Base-by-base conservation (phyloP, 2,888 invertebrate species). In the Agrilus cyanescens region DNA sequence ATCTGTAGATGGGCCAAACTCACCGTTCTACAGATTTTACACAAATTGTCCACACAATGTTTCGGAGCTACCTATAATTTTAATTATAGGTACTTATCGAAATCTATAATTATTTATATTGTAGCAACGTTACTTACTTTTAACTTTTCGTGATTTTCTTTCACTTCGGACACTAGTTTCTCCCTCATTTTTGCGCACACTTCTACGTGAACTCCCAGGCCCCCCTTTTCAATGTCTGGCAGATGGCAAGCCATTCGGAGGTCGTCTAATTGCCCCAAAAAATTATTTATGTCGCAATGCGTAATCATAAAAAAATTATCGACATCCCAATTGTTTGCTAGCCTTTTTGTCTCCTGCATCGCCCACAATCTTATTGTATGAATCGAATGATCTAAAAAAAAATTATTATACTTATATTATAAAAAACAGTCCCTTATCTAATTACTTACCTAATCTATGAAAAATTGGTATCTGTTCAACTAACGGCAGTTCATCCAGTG, bases 391-490 rank as follows among this genome's bases (percentile, higher is more conserved):
- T 85, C 85, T 82, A 58, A 45, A 54, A 56, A 38, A 15, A 37
- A 37, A 29, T 29, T 30, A 36, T 12, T 34, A 12, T 7, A 14
- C 33, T 5, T 13, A 42, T 13, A 7, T 33, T 20, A 32, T 34
- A 37, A 30, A 18, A 30, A 12, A 40, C 34, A n/a, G n/a, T n/a
- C 15, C 25, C 8, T 25, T 6, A 4, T 3, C 8, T 10, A 25
- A 10, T 8, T 10, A 25, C 2, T 6, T 57, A 76, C 78, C 77
- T 52, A 83, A 68, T 60, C 82, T 70, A 62, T 84, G 83, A 32
- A 83, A 64, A 16, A 85, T 78, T 2, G 86, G 82, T 59, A 88
- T 87, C 64, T 88, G 87, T 57, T 88, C 87, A 0, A 86, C 84
- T 20, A 87, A 72, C 0, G 87, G 85, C 44, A 86, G 61, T 53